A percentile compares a stretch with the other conserved stretches of the same genome.
phyloP scores from a whole-genome alignment of 2,113 vertebrate species.

The Sitta europaea region DNA sequence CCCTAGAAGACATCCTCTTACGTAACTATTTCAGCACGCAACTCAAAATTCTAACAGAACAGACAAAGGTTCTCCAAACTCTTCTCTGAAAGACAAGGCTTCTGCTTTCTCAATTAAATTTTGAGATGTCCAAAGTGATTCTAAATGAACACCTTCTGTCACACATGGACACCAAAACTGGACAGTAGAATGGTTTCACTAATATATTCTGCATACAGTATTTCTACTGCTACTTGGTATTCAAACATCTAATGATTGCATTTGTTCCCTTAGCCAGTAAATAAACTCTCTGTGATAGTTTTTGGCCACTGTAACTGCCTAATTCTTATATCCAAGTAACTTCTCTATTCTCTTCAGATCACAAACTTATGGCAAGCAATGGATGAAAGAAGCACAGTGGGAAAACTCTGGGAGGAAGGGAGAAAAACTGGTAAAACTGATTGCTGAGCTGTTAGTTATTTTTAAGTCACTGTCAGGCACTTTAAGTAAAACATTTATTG shows the following conservation, averaged over 20 bases:
- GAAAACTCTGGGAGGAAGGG: background rate
- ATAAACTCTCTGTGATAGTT: background rate
- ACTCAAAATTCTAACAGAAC: background rate
- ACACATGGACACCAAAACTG: background rate
- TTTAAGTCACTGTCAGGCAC: background rate
- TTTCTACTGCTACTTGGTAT: background rate
- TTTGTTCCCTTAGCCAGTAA: background rate
- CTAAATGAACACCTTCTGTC: background rate
- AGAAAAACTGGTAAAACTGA: background rate
- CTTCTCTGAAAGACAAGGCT: background rate
- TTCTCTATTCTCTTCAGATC: background rate
- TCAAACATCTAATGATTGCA: background rate
- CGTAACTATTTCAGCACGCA: background rate
- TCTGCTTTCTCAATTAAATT: background rate
- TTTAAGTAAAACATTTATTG: background rate
- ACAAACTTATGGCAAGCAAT: background rate
- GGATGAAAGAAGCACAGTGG: background rate
- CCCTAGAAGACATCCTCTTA: background rate
- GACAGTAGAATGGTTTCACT: background rate
- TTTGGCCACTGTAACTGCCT: background rate
- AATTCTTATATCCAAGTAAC: background rate
- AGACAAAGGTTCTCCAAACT: background rate
- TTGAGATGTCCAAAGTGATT: background rate
- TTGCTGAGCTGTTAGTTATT: background rate
- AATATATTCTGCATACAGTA: background rate